Evolutionary conservation across 2,888 invertebrate species (phyloP), one percentile per base, ranked within the genome.

Genomic region (Pachliopta kotzebuea): DNA sequence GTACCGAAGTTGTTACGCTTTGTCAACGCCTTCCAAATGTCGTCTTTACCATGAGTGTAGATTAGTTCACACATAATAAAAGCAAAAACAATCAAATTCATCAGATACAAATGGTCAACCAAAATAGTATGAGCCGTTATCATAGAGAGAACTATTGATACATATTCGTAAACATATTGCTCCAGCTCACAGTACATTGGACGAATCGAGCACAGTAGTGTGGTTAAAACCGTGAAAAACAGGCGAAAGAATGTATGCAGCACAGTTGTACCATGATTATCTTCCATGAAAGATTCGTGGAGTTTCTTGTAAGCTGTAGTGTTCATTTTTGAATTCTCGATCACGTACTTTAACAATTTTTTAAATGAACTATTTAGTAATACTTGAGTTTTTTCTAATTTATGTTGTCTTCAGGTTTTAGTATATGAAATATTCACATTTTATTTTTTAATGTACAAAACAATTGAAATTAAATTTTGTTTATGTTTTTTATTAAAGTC

Each of bases 81-180:
- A n/a, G 80, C 29, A 58, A 77, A 78, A 26, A 79, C 68, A 17
- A 82, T 58, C 18, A 75, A n/a, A 76, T 85, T 92, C 74, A 86
- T 57, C n/a, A 72, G 45, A 67, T 76, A 77, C 68, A 89, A 78
- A 65, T 83, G 77, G 6, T 85, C 74, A 23, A 91, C 79, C 24
- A 92, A 75, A 56, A 94, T 68, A n/a, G 94, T 95, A 58, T 93
- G 89, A 24, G 87, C 92, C 54, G 93, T 69, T 65, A 94, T 88
- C 56, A 93, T 76, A 11, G 95, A 93, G 18, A 94, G 54, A 2
- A 93, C 84, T 66, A 95, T 90, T 7, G 92, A 68, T 0, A 90
- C 21, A 72, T 94, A 94, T 83, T 95, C 95, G 20, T 92, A 73
- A 0, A 79, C 73, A 74, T 91, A 93, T 67, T 80, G 83, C 29